Percentiles rank a stretch among this genome's conserved stretches.
Conservation (phyloP, 1,140 invertebrate species). For the Spodoptera frugiperda region DNA sequence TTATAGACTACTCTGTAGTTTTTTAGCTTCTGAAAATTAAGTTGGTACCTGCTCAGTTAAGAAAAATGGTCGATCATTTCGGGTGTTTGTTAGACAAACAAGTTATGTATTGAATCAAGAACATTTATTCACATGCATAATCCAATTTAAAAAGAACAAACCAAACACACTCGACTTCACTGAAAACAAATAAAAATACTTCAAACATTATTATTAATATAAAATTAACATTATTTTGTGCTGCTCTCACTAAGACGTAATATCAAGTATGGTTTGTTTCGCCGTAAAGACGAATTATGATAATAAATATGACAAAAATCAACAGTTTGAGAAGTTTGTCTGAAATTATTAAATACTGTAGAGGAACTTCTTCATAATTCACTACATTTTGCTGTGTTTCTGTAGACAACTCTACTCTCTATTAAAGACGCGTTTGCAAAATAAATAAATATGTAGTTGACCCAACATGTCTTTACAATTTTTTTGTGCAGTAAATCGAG, state of each 20-base stretch:
- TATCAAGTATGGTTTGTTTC: conserved; percentile 1
- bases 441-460: no score
- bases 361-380: no score
- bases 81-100: conserved; percentile 57
- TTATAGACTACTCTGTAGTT: no score
- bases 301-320: background rate
- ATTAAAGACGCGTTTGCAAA: no score
- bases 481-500: no score
- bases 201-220: conserved; percentile 59
- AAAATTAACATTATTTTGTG: conserved; percentile 57
- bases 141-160: conserved; percentile 78
- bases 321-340: no score
- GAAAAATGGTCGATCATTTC: background rate
- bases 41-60: background rate
- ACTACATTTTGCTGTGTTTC: no score
- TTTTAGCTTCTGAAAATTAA: no score
- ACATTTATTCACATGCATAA: conserved; percentile 84
- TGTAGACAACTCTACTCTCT: no score
- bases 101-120: conserved; percentile 72
- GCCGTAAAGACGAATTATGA: background rate
- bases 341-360: no score
- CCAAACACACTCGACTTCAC: conserved; percentile 77
- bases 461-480: no score
- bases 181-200: conserved; percentile 67
- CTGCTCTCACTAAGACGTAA: conserved; percentile 52